Evolutionary conservation across 2,888 invertebrate genomes (phyloP), one percentile per base, ranked within the genome.

Genomic region (Exephanes ischioxanthus): DNA sequence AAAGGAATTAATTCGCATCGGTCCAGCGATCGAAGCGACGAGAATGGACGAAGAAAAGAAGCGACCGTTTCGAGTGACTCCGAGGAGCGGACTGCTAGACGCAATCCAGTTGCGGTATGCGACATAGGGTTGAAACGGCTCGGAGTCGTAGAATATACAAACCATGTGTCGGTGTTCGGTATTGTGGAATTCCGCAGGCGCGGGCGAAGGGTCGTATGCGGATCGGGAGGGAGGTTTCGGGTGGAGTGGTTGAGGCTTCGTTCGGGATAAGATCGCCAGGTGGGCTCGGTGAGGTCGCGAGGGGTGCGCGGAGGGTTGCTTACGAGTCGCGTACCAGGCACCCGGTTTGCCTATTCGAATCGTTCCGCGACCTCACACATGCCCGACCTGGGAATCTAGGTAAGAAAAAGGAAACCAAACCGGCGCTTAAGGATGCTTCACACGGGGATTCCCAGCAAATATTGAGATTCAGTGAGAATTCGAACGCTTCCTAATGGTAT

Each of bases 241-340:
- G 83, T 85, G 88, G 88, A 82, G 87, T 48, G 73, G 66, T 77
- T 75, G 76, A 83, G 80, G 71, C 76, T 83, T 71, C 73, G 83
- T 72, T 58, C 73, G 41, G 82, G 84, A 86, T 86, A 84, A 86
- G 86, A 87, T 84, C 84, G 58, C 26, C 58, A 61, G 73, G 68
- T 77, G 61, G 86, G 55, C 48, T 68, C 68, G 41, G 41, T 68
- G 82, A 37, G 61, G 78, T 51, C 37, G 63, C 51, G 51, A 55
- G 41, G 63, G 75, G 67, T 78, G 73, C 78, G 58, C 63, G 61
- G 37, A 73, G 45, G 71, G 76, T 83, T 33, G 88, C 89, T 87
- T 87, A 89, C 87, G 88, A 90, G 84, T 84, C 89, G 90, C 93
- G 93, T 93, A 92, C 93, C 93, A 92, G 93, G 93, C 88, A 92